Evolutionary conservation across 2,797 vertebrate species (phyloP).

Genomic region (Parauchenoglanis punctatus): DNA sequence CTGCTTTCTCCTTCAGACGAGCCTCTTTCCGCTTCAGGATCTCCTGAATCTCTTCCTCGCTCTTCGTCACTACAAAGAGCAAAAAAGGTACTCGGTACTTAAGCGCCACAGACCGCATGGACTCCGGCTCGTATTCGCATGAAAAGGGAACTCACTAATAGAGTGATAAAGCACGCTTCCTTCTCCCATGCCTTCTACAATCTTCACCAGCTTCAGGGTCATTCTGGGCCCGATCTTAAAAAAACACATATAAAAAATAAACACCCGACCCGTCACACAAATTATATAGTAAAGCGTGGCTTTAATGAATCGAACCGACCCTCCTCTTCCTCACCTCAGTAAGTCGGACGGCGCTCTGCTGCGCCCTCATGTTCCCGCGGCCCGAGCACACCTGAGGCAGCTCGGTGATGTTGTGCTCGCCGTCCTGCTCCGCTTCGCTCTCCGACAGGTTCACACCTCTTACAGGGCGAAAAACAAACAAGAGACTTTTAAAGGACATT

Average conservation of each 20-base stretch:
- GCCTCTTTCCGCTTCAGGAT: slow-evolving; percentile 81
- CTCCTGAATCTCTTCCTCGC: slow-evolving; percentile 81
- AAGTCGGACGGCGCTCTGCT: slow-evolving; percentile 90
- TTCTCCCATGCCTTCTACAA: slow-evolving; percentile 86
- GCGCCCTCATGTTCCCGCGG: slow-evolving; percentile 87
- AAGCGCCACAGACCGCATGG: neutral
- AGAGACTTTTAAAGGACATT: neutral
- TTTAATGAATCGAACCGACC: neutral
- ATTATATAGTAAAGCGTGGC: neutral
- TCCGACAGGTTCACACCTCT: slow-evolving; percentile 89
- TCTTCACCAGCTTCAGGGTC: slow-evolving; percentile 86
- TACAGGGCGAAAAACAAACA: neutral
- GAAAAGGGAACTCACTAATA: slow-evolving; percentile 72
- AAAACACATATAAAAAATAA: neutral
- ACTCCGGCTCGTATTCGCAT: too few relatives aligned
- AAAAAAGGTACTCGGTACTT: neutral
- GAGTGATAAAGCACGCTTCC: slow-evolving; percentile 86
- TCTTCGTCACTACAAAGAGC: slow-evolving; percentile 72
- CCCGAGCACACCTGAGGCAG: slow-evolving; percentile 86
- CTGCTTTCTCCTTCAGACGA: slow-evolving; percentile 76
- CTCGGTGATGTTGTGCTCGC: slow-evolving; percentile 88
- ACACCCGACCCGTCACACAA: neutral
- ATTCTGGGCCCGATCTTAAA: slow-evolving; percentile 89
- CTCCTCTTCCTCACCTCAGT: slow-evolving; percentile 79
- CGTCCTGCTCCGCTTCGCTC: slow-evolving; percentile 90